Evolutionary conservation across 2,113 vertebrate genomes (phyloP).

Genomic region (Etheostoma spectabile): DNA sequence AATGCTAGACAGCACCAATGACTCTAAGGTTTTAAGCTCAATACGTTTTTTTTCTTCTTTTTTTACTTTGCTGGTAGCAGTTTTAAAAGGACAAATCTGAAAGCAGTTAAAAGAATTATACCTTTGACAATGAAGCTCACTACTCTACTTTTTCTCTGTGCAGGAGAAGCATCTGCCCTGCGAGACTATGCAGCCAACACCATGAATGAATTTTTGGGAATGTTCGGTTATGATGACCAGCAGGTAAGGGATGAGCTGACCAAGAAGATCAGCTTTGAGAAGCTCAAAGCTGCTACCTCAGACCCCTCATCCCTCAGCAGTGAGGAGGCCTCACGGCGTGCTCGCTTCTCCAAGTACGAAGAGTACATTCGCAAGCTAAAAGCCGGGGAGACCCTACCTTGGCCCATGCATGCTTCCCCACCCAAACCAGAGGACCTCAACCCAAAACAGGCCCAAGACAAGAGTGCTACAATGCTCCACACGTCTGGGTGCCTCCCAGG

Average conservation of each 20-base stretch:
- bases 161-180: constrained; percentile 93
- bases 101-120: not conserved
- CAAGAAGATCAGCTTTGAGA: constrained; percentile 97
- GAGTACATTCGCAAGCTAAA: constrained; percentile 99
- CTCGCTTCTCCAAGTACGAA: constrained; percentile 98
- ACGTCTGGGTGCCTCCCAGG: constrained; percentile 82
- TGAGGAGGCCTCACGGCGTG: constrained; percentile 91
- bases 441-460: constrained; percentile 86
- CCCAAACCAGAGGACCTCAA: constrained; percentile 89
- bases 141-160: constrained; percentile 36
- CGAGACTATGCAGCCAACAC: constrained; percentile 97
- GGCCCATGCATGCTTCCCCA: constrained; percentile 87
- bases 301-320: constrained; percentile 86
- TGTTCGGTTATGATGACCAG: constrained; percentile 98
- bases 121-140: constrained; percentile 2
- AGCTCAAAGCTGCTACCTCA: constrained; percentile 91
- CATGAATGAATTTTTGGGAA: constrained; percentile 98
- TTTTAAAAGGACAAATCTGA: not conserved
- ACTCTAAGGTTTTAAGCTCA: not conserved
- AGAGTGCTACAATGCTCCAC: constrained; percentile 82
- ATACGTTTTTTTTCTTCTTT: not conserved
- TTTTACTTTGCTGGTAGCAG: not conserved
- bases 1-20: not conserved
- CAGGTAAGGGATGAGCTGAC: constrained; percentile 95
- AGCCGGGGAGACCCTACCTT: constrained; percentile 93